Percentiles rank a stretch among this genome's conserved stretches.
Evolutionary conservation across 2,888 invertebrate species (phyloP).

Genomic region (Drosophila lutescens): DNA sequence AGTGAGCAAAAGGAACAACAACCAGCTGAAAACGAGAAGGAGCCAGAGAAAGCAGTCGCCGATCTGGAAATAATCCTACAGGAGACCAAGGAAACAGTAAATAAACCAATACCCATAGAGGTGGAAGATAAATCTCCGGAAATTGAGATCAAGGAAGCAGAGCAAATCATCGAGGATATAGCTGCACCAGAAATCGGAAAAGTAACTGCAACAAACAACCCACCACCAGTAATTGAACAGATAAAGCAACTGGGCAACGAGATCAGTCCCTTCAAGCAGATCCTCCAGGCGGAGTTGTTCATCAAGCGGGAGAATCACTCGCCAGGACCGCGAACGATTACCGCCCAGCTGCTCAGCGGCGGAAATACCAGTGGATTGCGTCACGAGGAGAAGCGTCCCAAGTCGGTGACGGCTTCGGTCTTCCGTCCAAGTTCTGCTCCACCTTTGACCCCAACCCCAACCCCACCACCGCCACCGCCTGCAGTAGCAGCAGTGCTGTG

Average conservation of each 20-base stretch:
- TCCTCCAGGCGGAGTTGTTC: slow-evolving; percentile 49
- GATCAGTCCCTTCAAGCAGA: slow-evolving; percentile 17
- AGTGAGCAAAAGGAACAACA: slow-evolving; percentile 72
- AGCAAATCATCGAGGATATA: slow-evolving; percentile 14
- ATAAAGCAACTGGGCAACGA: slow-evolving; percentile 14
- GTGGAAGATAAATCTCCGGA: slow-evolving; percentile 44
- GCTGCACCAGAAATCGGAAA: neutral
- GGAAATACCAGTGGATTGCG: slow-evolving; percentile 51
- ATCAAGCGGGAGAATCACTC: slow-evolving; percentile 71
- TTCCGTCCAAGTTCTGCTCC: slow-evolving; percentile 71
- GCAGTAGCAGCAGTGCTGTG: slow-evolving; percentile 6
- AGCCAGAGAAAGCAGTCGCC: slow-evolving; percentile 50
- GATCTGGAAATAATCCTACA: slow-evolving; percentile 25
- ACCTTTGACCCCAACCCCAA: slow-evolving; percentile 26
- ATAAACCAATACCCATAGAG: slow-evolving; percentile 41
- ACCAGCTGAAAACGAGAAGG: slow-evolving; percentile 49
- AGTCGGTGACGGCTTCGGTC: slow-evolving; percentile 83
- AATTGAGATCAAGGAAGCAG: slow-evolving; percentile 40
- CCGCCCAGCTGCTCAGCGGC: slow-evolving; percentile 61
- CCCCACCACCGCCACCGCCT: no score
- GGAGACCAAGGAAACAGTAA: slow-evolving; percentile 24
- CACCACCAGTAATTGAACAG: slow-evolving; percentile 14
- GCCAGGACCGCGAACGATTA: slow-evolving; percentile 69
- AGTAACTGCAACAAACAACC: slow-evolving; percentile 1
- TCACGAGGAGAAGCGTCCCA: slow-evolving; percentile 77